A percentile compares a stretch with the other conserved stretches of the same genome.
Conservation (phyloP, 2,797 vertebrate genomes). For the Liparis tanakae region DNA sequence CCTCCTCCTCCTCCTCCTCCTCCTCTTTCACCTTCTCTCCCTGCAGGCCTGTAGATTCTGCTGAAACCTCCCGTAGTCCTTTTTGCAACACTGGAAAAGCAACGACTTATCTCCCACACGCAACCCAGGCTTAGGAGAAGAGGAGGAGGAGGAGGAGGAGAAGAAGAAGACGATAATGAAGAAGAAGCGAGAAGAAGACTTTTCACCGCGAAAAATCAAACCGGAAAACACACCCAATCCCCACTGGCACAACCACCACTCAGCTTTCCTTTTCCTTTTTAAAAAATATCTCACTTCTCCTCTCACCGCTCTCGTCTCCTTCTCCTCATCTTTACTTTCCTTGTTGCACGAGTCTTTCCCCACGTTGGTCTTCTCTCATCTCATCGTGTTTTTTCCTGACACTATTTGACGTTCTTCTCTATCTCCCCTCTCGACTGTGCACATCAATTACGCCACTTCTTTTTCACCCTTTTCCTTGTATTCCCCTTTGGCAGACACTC, state of each 20-base stretch:
- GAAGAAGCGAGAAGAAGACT: conserved; percentile 62
- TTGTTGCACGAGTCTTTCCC: conserved; percentile 25
- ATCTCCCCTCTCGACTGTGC: neutral
- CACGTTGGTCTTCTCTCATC: conserved; percentile 23
- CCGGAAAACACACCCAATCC: conserved; percentile 59
- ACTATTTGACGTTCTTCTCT: neutral
- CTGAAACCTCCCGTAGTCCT: conserved; percentile 76
- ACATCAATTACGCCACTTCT: conserved; percentile 11
- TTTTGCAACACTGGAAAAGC: conserved; percentile 81
- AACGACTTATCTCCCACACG: conserved; percentile 75
- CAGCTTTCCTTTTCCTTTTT: neutral
- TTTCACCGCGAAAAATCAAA: conserved; percentile 68
- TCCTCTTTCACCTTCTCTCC: conserved; percentile 23
- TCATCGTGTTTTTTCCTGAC: neutral
- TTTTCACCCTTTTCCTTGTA: conserved; percentile 26
- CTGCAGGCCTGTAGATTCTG: conserved; percentile 82
- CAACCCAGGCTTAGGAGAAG: conserved; percentile 75
- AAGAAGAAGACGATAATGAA: conserved; percentile 50
- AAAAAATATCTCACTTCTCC: conserved; percentile 39
- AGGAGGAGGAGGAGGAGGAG: conserved; percentile 60
- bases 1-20: neutral
- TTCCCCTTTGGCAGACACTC: conserved; percentile 48
- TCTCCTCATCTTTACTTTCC: conserved; percentile 39
- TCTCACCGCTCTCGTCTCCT: conserved; percentile 28
- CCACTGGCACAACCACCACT: conserved; percentile 45